Base-by-base conservation (phyloP, 1,140 invertebrate species). In the Reticulitermes speratus region DNA sequence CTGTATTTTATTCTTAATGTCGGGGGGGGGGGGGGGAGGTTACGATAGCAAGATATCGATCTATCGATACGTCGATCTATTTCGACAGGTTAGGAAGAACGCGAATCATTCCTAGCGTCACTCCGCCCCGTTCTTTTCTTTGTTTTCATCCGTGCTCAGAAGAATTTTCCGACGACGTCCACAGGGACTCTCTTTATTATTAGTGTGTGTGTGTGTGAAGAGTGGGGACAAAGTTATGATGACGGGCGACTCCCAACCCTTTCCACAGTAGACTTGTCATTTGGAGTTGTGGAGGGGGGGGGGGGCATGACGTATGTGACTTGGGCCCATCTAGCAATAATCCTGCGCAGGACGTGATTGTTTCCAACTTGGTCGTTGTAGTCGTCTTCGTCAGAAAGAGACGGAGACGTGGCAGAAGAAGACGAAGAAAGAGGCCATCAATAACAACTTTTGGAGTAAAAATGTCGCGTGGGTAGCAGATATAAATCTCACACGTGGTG, bases 361-460 rank as follows among this genome's bases (percentile, higher is more conserved):
- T 86, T 86, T 86, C 86, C 38, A 82, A 55, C n/a, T 69, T 75
- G 32, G 21, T 45, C 75, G 30, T 48, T n/a, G 59, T 44, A 59
- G 11, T 38, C 52, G 5, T 44, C 85, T n/a, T n/a, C 65, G 85
- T 6, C 65, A 65, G 45, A 48, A 48, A 11, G 32, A 45, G 81
- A 44, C 86, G 44, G 83, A 55, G 52, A 48, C 45, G 45, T 38
- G 82, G 86, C 55, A 82, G 86, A 59, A 81, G 59, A 48, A 32
- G 45, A 65, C 59, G 59, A 84, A 55, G 83, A 48, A 84, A 84
- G 83, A 48, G 84, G 59, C 87, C 87, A 87, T 87, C 87, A 87
- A 87, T 87, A 87, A 87, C 85, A 87, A 87, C 87, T 87, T 87
- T 87, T 86, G 82, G 84, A 85, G 87, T 87, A 87, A 87, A 87